Conservation (phyloP, 1,140 invertebrate species). For the Berghia stephanieae region DNA sequence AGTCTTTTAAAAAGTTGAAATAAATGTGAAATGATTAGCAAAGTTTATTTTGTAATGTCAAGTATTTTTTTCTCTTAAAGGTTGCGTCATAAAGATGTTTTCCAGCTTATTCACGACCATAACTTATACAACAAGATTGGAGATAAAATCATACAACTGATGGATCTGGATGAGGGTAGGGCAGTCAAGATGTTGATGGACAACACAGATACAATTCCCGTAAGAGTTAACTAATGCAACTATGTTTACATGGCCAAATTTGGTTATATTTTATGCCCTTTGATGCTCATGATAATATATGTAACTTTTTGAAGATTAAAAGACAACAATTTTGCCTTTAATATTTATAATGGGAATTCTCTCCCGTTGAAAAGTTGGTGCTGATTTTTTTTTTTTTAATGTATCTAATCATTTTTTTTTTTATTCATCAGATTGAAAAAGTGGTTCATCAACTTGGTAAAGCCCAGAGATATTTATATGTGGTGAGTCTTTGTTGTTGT, state of each 20-base stretch:
- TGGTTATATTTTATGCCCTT: neutral
- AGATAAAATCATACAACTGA: constrained; percentile 84
- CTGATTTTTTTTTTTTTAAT: no score
- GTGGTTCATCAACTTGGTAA: constrained; percentile 84
- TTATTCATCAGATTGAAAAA: constrained; percentile 71
- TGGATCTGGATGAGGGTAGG: constrained; percentile 86
- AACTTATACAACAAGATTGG: constrained; percentile 83
- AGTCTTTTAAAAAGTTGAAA: no score
- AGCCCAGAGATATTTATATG: constrained; percentile 79
- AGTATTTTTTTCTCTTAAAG: constrained; percentile 64
- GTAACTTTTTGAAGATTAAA: no score
- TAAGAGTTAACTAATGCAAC: constrained; percentile 57
- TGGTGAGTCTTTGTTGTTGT: constrained; percentile 67
- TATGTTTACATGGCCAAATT: neutral
- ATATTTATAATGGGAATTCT: no score
- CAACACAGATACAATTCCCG: constrained; percentile 79
- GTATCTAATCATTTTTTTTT: no score
- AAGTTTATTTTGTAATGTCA: no score
- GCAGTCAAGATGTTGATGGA: constrained; percentile 86
- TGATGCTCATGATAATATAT: neutral
- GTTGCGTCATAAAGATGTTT: constrained; percentile 84
- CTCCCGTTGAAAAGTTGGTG: no score
- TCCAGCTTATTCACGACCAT: constrained; percentile 85
- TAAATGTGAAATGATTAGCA: no score
- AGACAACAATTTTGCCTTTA: no score